A percentile compares a stretch with the other conserved stretches of the same genome.
Conservation (phyloP, 2,888 invertebrate genomes). For the Lithophane socia region DNA sequence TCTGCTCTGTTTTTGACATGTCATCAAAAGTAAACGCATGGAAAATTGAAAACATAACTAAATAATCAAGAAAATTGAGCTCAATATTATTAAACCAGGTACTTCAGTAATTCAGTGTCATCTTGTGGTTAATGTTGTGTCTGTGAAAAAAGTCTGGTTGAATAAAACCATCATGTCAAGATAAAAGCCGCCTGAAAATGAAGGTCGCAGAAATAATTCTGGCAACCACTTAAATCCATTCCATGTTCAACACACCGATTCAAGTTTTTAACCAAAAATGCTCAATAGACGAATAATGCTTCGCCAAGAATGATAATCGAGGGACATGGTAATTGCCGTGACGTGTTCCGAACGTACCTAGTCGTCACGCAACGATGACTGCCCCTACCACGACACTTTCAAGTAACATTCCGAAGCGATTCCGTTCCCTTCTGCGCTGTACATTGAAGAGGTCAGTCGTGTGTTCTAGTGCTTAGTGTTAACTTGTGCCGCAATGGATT, state of each 20-base stretch:
- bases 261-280: constrained; percentile 67
- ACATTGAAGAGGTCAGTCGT: constrained; percentile 72
- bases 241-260: constrained; percentile 27
- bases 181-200: neutral
- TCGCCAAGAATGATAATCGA: constrained; percentile 79
- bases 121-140: neutral
- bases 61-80: neutral
- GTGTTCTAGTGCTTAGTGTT: constrained; percentile 68
- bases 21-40: constrained; percentile 42
- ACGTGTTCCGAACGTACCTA: constrained; percentile 78
- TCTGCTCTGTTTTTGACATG: constrained; percentile 44
- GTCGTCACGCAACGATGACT: constrained; percentile 84
- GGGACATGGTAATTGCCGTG: constrained; percentile 83
- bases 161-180: neutral
- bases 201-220: neutral
- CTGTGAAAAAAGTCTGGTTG: neutral
- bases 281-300: constrained; percentile 72
- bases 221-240: constrained; percentile 18
- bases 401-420: constrained; percentile 70
- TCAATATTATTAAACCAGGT: neutral
- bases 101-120: neutral
- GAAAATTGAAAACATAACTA: neutral
- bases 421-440: constrained; percentile 70
- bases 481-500: constrained; percentile 81
- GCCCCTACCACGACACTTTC: constrained; percentile 83